Base-by-base conservation (phyloP, 2,113 vertebrate species). In the Heterotis niloticus region DNA sequence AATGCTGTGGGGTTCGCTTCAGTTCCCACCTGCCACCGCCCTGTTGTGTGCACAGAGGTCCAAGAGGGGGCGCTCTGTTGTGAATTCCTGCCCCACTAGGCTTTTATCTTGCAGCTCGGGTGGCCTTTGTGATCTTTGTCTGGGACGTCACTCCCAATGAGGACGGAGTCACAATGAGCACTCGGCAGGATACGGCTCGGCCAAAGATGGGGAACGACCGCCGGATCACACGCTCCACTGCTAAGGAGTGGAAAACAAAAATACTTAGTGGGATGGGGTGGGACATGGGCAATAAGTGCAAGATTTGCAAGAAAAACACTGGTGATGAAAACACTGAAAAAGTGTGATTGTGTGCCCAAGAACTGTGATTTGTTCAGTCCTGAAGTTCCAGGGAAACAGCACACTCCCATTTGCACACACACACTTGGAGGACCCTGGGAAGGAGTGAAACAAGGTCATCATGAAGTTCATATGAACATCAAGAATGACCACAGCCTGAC, bases 171-270 rank as follows among this genome's bases (percentile, higher is more conserved):
- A 66, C 77, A 75, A 81, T 83, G 81, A 81, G 78, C 79, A 84
- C 74, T 75, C 80, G 82, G 79, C 67, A 81, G 79, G 76, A 81
- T 85, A 52, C 75, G 73, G 44, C 56, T 80, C 54, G 44, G 79
- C 29, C 80, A 82, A 90, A 81, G 76, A 80, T n/a, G 76, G 77
- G 78, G 84, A 87, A 80, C 79, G 83, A 78, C 83, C 82, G 83
- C 87, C 82, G 84, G 86, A 89, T 88, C 75, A 83, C 84, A 86
- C 83, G 59, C 83, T 82, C 81, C 82, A 79, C 82, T 87, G 86
- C 84, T 85, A 86, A 81, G 5, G 12, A 59, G n/a, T 17, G 86
- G 83, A 80, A 84, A 83, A 82, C 80, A 84, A 75, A 85, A 87
- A 84, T 83, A 17, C 18, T 44, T 60, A 4, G 16, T 67, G 80